These are phyloP conservation scores for Rhizoglyphus robini DNA, from an alignment of 1,140 invertebrate genomes.

Conservation along the genomic window DNA sequence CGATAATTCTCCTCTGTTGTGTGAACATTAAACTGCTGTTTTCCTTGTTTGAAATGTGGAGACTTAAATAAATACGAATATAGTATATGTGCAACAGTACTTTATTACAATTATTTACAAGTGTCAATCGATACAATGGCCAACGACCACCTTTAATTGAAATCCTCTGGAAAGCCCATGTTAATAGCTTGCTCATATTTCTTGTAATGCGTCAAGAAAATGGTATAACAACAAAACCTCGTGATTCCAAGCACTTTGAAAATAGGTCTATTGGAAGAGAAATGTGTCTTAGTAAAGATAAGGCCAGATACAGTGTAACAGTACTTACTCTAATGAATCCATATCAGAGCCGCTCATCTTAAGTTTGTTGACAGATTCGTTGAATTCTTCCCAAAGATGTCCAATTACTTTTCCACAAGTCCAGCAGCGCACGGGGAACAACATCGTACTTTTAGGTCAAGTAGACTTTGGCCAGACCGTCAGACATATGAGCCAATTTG, in stretches of 20 bases:
- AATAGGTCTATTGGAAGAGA: background rate
- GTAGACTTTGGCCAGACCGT: too few species aligned
- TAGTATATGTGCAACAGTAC: background rate
- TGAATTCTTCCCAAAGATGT: constrained; percentile 1
- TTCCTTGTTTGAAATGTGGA: background rate
- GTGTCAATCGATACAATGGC: too few species aligned
- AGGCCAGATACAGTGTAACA: background rate
- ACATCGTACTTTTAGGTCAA: too few species aligned
- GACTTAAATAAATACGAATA: background rate
- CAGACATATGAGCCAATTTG: too few species aligned
- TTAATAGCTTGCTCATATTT: background rate
- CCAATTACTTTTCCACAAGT: constrained; percentile 13
- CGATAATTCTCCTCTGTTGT: background rate
- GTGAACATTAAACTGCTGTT: background rate
- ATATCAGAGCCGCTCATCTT: background rate
- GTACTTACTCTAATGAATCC: background rate
- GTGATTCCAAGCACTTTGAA: background rate
- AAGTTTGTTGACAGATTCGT: background rate
- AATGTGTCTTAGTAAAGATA: background rate
- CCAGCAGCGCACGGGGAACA: constrained; percentile 11
- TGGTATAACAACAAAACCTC: constrained; percentile 4
- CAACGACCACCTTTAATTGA: too few species aligned
- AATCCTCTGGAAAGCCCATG: constrained; percentile 12
- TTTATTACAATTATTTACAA: background rate
- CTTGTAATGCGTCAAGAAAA: background rate